phyloP scores from a whole-genome alignment of 2,888 invertebrate genomes.

The Acronicta aceris region DNA sequence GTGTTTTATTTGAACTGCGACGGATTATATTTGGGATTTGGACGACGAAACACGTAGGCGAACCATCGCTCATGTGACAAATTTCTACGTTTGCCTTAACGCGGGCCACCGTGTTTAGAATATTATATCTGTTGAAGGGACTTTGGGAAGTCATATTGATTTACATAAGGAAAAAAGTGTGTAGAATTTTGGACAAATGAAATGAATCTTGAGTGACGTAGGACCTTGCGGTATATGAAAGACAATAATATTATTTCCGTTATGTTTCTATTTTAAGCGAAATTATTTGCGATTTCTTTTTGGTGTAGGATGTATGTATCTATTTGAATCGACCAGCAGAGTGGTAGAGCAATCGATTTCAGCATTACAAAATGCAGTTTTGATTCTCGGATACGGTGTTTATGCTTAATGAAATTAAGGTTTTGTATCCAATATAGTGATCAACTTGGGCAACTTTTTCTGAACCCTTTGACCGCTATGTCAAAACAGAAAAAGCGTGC shows the following conservation, averaged over 20 bases:
- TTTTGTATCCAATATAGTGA: too few species aligned
- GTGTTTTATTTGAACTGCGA: slow-evolving; percentile 85
- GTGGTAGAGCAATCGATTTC: too few species aligned
- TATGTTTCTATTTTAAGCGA: slow-evolving; percentile 9
- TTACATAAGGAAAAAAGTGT: slow-evolving; percentile 78
- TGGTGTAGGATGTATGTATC: neutral
- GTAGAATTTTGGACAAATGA: slow-evolving; percentile 59
- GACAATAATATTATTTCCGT: slow-evolving; percentile 23
- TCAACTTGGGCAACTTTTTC: too few species aligned
- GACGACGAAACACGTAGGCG: slow-evolving; percentile 87
- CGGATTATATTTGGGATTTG: slow-evolving; percentile 88
- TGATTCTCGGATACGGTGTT: too few species aligned
- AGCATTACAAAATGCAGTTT: too few species aligned
- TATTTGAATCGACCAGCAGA: too few species aligned
- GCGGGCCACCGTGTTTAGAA: slow-evolving; percentile 87
- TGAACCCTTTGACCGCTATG: too few species aligned
- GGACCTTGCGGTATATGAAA: slow-evolving; percentile 27
- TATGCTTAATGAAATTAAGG: too few species aligned
- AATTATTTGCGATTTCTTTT: slow-evolving; percentile 15
- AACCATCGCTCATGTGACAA: slow-evolving; percentile 90
- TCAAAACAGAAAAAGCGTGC: too few species aligned
- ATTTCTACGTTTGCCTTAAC: slow-evolving; percentile 89
- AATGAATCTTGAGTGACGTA: slow-evolving; percentile 59
- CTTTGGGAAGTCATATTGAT: slow-evolving; percentile 81
- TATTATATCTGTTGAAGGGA: slow-evolving; percentile 81